Evolutionary conservation across 1,140 invertebrate species (phyloP), one percentile per base, ranked within the genome.

Genomic region (Antheraea pernyi): DNA sequence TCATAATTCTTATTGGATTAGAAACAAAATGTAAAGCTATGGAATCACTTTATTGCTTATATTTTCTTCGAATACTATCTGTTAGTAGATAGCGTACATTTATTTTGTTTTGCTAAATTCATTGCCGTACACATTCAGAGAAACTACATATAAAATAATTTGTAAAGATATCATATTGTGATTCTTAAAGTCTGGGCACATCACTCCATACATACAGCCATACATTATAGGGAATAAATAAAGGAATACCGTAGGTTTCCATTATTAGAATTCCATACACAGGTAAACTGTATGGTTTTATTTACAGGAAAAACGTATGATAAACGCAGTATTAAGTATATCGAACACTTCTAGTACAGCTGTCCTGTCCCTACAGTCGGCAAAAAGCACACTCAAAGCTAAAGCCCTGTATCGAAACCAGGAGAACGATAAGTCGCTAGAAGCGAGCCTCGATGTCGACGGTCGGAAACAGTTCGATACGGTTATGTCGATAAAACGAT

Each of bases 401-500:
- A 83, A 84, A 86, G 95, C 95, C 0, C 94, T 93, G 37, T 96
- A 95, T 64, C 94, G 94, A 71, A 95, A 95, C 81, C 93, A 94
- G 8, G 93, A 94, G 0, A 89, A 94, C 70, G 94, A 96, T 74
- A 95, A 94, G 67, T 94, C 94, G 46, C 81, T 96, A n/a, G 93
- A 95, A 65, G 92, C 95, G 1, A 94, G 93, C 10, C 81, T 96
- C 0, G 94, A 96, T 78, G 94, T 96, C 36, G 95, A 96, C 76
- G 94, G 95, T 0, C 93, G 94, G 19, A 96, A 96, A 75, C 95
- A 96, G 79, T 93, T 96, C 42, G 95, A 96, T 78, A 94, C 94
- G 0, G 80, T 91, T 0, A 87, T 93, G 88, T 86, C 91, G 5
- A 70, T 92, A 19, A 83, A 77, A 79, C 89, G 83, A 19, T 94